Conservation (phyloP, 1,140 invertebrate species). For the Stegodyphus mimosarum region DNA sequence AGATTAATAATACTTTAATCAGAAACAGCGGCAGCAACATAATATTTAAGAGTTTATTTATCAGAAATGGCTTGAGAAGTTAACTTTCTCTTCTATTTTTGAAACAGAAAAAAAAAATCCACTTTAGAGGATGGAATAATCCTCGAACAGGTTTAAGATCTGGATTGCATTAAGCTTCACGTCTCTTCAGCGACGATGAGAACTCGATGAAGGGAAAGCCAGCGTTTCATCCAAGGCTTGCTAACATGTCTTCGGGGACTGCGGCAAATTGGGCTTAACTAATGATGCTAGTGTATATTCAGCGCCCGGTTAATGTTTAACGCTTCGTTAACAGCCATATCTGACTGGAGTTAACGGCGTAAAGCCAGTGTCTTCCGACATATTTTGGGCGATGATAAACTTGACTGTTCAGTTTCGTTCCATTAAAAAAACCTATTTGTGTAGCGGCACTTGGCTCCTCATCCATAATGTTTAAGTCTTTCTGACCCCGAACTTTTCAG, state of each 20-base stretch:
- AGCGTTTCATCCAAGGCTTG: slow-evolving; percentile 36
- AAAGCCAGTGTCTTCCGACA: slow-evolving; percentile 54
- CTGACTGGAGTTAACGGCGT: slow-evolving; percentile 48
- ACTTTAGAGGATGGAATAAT: slow-evolving; percentile 41
- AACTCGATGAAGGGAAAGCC: slow-evolving; percentile 1
- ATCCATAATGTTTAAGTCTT: slow-evolving; percentile 52
- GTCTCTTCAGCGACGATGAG: slow-evolving; percentile 23
- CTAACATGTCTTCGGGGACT: slow-evolving; percentile 57
- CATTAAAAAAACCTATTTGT: slow-evolving; percentile 52
- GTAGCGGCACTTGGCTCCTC: slow-evolving; percentile 10
- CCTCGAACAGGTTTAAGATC: slow-evolving; percentile 42
- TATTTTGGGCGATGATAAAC: slow-evolving; percentile 49
- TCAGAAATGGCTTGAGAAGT: too few relatives aligned
- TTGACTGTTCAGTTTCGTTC: slow-evolving; percentile 36
- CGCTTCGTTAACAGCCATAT: slow-evolving; percentile 56
- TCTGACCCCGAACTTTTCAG: neutral
- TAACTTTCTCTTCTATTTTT: too few relatives aligned
- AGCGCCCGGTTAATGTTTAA: slow-evolving; percentile 53
- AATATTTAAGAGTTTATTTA: too few relatives aligned
- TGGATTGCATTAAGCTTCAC: slow-evolving; percentile 29
- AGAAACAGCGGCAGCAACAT: too few relatives aligned
- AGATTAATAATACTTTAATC: too few relatives aligned
- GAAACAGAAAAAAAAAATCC: neutral
- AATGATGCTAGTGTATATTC: slow-evolving; percentile 52
- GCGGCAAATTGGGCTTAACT: slow-evolving; percentile 54